Conservation (phyloP, 2,888 invertebrate genomes). For the Plagodis pulveraria region DNA sequence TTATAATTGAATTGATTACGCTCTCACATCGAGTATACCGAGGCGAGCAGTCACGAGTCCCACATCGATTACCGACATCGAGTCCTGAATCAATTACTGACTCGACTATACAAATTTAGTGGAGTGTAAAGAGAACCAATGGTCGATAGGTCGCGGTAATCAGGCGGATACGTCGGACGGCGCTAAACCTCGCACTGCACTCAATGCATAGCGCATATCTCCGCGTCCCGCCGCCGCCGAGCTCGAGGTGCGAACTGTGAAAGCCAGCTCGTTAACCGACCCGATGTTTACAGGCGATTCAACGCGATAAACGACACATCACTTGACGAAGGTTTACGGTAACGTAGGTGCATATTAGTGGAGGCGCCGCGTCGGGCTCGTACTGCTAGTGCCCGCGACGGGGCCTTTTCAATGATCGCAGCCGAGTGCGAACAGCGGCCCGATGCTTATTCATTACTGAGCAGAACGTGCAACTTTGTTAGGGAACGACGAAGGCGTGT, state of each 20-base stretch:
- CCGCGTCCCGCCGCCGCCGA: background rate
- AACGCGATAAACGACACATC: slow-evolving; percentile 23
- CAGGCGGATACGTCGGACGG: background rate
- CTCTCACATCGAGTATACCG: background rate
- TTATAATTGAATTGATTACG: slow-evolving; percentile 11
- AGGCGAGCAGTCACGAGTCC: background rate
- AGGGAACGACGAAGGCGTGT: slow-evolving; percentile 4
- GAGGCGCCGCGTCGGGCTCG: background rate
- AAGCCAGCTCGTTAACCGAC: slow-evolving; percentile 25
- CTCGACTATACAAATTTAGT: too few species aligned
- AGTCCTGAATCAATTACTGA: background rate
- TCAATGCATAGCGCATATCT: background rate
- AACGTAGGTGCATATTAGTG: slow-evolving; percentile 4
- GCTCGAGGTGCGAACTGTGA: slow-evolving; percentile 17
- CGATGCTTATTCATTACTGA: slow-evolving; percentile 2
- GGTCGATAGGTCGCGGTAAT: background rate
- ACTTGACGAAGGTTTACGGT: slow-evolving; percentile 14
- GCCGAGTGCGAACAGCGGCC: background rate
- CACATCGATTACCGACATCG: background rate
- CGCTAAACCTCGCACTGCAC: background rate
- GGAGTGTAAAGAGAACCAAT: background rate
- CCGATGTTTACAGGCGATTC: slow-evolving; percentile 27
- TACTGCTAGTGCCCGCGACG: background rate
- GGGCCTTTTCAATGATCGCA: slow-evolving; percentile 1
- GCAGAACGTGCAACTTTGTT: slow-evolving; percentile 5